phyloP scores from a whole-genome alignment of 2,888 invertebrate genomes.

The Beris chalybata region DNA sequence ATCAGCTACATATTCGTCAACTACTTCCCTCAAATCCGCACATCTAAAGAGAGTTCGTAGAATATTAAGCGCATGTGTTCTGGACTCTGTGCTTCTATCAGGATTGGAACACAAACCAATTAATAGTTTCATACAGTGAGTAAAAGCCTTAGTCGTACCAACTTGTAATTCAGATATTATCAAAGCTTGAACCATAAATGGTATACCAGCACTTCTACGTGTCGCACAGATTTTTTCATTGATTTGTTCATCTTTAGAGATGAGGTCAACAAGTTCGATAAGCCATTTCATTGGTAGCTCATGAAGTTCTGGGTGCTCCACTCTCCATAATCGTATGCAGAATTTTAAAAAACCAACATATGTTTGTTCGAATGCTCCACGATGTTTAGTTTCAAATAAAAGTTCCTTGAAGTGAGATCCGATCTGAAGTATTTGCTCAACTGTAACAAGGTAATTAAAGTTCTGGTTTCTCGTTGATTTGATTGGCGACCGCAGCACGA shows the following conservation, averaged over 20 bases:
- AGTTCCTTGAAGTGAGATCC: constrained; percentile 69
- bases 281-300: constrained; percentile 69
- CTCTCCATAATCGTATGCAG: constrained; percentile 64
- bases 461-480: constrained; percentile 37
- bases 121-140: constrained; percentile 62
- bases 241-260: constrained; percentile 56
- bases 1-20: constrained; percentile 68
- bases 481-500: constrained; percentile 61
- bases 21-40: constrained; percentile 72
- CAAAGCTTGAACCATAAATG: constrained; percentile 83
- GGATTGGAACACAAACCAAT: constrained; percentile 50
- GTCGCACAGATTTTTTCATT: constrained; percentile 71
- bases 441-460: constrained; percentile 54
- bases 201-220: constrained; percentile 90
- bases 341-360: constrained; percentile 84
- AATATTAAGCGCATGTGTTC: constrained; percentile 84
- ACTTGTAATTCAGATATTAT: constrained; percentile 72
- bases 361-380: constrained; percentile 97
- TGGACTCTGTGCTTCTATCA: constrained; percentile 55
- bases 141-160: constrained; percentile 62
- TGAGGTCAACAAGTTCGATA: constrained; percentile 60
- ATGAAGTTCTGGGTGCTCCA: constrained; percentile 57
- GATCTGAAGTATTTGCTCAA: constrained; percentile 60
- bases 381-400: constrained; percentile 79
- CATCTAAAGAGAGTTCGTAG: constrained; percentile 79